phyloP scores from a whole-genome alignment of 2,888 invertebrate species.

The Noctua janthe region DNA sequence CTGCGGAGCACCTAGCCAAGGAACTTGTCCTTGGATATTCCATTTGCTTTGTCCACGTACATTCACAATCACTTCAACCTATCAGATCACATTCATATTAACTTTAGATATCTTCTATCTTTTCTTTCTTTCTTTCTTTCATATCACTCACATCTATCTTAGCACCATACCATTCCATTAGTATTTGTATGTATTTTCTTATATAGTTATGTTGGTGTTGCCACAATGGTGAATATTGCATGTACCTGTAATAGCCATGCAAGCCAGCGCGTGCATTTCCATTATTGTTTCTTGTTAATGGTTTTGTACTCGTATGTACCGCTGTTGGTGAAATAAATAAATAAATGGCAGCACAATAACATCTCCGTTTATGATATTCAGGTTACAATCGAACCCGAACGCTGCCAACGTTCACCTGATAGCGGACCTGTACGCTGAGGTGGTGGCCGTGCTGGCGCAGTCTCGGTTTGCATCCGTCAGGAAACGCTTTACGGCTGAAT shows the following conservation, averaged over 20 bases:
- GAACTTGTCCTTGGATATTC: too few relatives aligned
- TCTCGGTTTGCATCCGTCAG: slow-evolving; percentile 98
- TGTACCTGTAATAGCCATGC: background rate
- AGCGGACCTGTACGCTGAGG: slow-evolving; percentile 99
- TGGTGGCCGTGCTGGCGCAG: slow-evolving; percentile 98
- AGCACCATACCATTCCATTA: background rate
- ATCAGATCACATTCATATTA: background rate
- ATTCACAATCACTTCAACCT: background rate
- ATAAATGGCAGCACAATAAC: background rate
- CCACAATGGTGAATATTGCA: background rate
- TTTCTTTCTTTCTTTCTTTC: too few relatives aligned
- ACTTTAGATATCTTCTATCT: too few relatives aligned
- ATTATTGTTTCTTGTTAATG: background rate
- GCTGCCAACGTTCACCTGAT: slow-evolving; percentile 99
- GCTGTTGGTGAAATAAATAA: background rate
- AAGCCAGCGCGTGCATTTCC: background rate
- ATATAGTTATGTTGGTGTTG: background rate
- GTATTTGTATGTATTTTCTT: background rate
- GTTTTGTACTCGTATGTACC: background rate
- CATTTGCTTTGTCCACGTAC: too few relatives aligned
- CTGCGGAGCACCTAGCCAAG: too few relatives aligned
- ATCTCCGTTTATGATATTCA: slow-evolving; percentile 73
- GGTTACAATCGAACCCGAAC: slow-evolving; percentile 97
- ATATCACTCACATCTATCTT: background rate
- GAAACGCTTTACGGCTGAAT: slow-evolving; percentile 97